These are phyloP conservation scores for Vireo griseus DNA, from an alignment of 2,797 vertebrate genomes.

Conservation along the genomic window DNA sequence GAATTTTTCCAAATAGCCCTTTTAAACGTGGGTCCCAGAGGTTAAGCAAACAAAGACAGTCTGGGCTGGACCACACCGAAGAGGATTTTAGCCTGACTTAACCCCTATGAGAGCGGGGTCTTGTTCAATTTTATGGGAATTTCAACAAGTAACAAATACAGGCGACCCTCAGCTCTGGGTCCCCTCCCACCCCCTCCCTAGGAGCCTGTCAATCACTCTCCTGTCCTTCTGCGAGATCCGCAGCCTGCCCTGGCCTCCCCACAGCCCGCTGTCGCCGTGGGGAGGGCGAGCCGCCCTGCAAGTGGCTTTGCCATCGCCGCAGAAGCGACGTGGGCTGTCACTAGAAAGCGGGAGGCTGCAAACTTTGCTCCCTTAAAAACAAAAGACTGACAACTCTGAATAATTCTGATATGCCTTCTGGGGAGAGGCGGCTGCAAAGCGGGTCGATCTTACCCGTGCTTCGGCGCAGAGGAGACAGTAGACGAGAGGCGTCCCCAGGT, in stretches of 20 bases:
- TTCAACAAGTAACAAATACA: constrained; percentile 78
- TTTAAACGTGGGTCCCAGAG: constrained; percentile 86
- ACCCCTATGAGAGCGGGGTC: constrained; percentile 80
- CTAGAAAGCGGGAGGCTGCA: background rate
- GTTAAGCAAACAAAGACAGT: constrained; percentile 93
- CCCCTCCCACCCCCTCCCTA: constrained; percentile 3
- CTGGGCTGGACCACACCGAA: constrained; percentile 91
- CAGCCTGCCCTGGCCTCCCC: background rate
- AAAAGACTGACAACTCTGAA: background rate
- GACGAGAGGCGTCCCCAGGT: fast-evolving
- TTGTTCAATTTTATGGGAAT: constrained; percentile 86
- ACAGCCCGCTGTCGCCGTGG: background rate
- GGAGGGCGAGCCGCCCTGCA: background rate
- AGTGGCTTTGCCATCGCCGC: background rate
- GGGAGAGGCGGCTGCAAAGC: background rate
- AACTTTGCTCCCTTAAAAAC: background rate
- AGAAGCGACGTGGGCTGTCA: background rate
- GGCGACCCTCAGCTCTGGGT: constrained; percentile 45
- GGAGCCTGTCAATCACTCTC: constrained; percentile 69
- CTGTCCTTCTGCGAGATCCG: background rate
- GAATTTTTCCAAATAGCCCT: constrained; percentile 81
- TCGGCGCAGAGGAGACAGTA: fast-evolving
- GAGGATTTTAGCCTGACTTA: constrained; percentile 82
- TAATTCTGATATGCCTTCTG: background rate
- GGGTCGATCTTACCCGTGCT: too few species aligned